phyloP scores from a whole-genome alignment of 2,113 vertebrate genomes.

The Heptranchias perlo region DNA sequence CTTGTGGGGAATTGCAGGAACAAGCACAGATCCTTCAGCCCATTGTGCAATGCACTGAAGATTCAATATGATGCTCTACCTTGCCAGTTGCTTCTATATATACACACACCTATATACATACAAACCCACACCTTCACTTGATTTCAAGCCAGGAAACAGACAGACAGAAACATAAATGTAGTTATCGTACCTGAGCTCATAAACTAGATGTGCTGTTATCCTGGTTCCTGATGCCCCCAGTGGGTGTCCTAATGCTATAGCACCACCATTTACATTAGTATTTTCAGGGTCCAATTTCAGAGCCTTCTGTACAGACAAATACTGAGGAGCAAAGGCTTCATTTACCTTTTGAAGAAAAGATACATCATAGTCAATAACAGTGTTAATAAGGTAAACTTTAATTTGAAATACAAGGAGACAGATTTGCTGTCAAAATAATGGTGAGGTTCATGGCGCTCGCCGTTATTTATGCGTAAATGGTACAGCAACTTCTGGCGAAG shows the following conservation, averaged over 20 bases:
- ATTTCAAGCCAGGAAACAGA: not conserved
- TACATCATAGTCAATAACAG: not conserved
- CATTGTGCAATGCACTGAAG: not conserved
- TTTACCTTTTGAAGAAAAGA: slow-evolving; percentile 69
- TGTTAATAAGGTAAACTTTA: no score
- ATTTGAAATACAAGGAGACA: not conserved
- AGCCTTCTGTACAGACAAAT: slow-evolving; percentile 74
- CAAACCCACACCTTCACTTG: not conserved
- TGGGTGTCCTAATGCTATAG: slow-evolving; percentile 89
- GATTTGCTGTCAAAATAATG: no score
- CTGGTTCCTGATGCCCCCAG: slow-evolving; percentile 80
- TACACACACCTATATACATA: not conserved
- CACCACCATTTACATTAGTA: slow-evolving; percentile 82
- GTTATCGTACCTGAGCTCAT: slow-evolving; percentile 77
- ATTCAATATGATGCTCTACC: not conserved
- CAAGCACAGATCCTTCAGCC: not conserved
- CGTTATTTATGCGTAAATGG: no score
- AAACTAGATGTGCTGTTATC: slow-evolving; percentile 82
- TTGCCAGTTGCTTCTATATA: not conserved
- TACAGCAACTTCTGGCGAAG: no score
- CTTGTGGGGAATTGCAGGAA: not conserved
- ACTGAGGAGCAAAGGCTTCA: slow-evolving; percentile 91
- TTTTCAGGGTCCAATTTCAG: slow-evolving; percentile 79
- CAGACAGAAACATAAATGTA: not conserved
- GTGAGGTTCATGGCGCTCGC: no score